Base-by-base conservation (phyloP, 2,888 invertebrate genomes). In the Pyrrhia umbra region DNA sequence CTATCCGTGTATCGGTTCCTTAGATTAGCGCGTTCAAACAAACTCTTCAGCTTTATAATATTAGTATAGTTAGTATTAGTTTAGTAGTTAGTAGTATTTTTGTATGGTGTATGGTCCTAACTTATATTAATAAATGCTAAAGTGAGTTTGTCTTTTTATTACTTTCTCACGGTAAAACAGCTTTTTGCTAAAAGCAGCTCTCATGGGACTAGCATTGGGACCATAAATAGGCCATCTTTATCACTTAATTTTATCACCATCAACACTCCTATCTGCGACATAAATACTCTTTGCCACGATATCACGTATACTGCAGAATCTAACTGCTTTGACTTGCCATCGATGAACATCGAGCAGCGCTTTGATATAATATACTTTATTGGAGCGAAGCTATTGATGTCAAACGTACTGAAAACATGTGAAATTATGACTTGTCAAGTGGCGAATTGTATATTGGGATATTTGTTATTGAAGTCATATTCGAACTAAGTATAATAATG, bases 251-350 rank as follows among this genome's bases (percentile, higher is more conserved):
- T 30, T 4, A 13, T 30, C 13, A 3, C 5, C 13, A 8, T 13
- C n/a, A 6, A 30, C n/a, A 2, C 3, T 45, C 37, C 23, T 37
- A 27, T 54, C 23, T 66, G 18, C 9, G 5, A 5, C 4, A 21
- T 21, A 2, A 3, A 18, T 40, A 50, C 8, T 69, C 60, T 55
- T 40, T 55, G 50, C 21, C 23, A 39, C 0, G 6, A 37, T 60
- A 39, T 34, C 42, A 61, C 21, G 4, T 43, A 21, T 43, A 51
- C 25, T 49, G 20, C 40, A 39, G 13, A 23, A n/a, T 49, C 20
- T 18, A 6, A 30, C 40, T 50, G 47, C 66, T 74, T 75, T 75
- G 74, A 70, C 62, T 54, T 62, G 62, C 25, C 18, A 16, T 39
- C n/a, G 20, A 51, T 40, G 40, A 52, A 27, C 16, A 34, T 8